Evolutionary conservation across 2,113 vertebrate genomes (phyloP).

Genomic region (Illadopsis cleaveri): DNA sequence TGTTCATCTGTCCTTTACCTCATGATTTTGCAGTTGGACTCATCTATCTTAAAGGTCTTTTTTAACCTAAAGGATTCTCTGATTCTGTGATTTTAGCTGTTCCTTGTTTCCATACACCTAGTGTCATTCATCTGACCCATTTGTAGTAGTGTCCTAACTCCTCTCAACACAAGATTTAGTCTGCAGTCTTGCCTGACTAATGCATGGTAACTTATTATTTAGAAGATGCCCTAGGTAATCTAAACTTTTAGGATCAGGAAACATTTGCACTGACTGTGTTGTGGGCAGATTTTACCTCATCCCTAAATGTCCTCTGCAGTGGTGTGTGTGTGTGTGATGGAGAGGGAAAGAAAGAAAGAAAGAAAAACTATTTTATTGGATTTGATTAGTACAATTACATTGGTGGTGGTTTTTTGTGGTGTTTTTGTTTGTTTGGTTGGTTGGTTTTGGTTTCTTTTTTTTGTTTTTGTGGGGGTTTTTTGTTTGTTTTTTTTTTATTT

Average conservation of each 20-base stretch:
- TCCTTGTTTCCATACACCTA: not conserved
- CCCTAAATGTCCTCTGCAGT: not conserved
- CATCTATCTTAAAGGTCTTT: not conserved
- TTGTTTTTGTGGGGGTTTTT: too few species aligned
- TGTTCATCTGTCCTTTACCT: not conserved
- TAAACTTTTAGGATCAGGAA: not conserved
- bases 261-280: not conserved
- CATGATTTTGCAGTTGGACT: not conserved
- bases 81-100: not conserved
- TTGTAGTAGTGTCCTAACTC: not conserved
- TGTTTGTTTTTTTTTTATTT: not conserved
- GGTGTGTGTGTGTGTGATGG: rapidly evolving
- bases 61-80: not conserved
- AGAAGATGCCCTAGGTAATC: not conserved
- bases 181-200: not conserved
- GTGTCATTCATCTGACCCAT: not conserved
- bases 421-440: not conserved
- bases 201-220: not conserved
- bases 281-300: not conserved
- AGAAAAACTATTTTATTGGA: not conserved
- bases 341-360: not conserved
- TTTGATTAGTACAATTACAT: not conserved
- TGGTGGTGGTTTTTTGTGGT: too few species aligned
- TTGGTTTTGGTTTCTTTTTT: too few species aligned
- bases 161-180: not conserved